Evolutionary conservation across 2,113 vertebrate genomes (phyloP), one percentile per base, ranked within the genome.

Genomic region (Phalacrocorax aristotelis): DNA sequence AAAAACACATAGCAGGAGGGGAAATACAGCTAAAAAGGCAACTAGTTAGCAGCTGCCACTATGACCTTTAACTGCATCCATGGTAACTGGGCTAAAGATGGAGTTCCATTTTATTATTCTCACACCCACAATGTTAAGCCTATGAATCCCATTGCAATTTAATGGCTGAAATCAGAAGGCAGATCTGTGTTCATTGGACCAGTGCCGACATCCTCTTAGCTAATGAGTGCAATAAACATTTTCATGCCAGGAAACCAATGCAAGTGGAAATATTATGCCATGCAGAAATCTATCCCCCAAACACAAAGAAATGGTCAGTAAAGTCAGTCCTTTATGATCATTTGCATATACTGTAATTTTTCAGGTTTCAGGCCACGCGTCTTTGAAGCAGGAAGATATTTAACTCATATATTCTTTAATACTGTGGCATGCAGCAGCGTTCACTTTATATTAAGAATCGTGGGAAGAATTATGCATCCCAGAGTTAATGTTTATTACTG

Each of bases 221-320:
- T 99, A 99, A 99, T 99, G 99, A 99, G 99, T 97, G 98, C 99
- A 99, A 99, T 99, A 99, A 99, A 99, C 98, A 98, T 98, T 99
- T 99, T 98, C 99, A 98, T 99, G 99, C 99, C 99, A 99, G 99
- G 98, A 98, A 98, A 98, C 98, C 98, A 98, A 98, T 98, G 98
- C 98, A 98, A 98, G 98, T 98, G 98, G 98, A 99, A 99, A 99
- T 99, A 98, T 98, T 98, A 98, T 99, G 99, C 98, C 98, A 99
- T 97, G 95, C 97, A 97, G 97, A 98, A 98, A 98, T 98, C 98
- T 98, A 99, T 98, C 94, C 93, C 93, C 98, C 98, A 98, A 99
- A 99, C 98, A 99, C 98, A 98, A 98, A 97, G 96, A 96, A 96
- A 97, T 96, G 98, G 97, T 97, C 98, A 98, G 97, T 93, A 94